Percentiles rank a stretch among this genome's conserved stretches.
phyloP scores from a whole-genome alignment of 2,888 invertebrate genomes.

The Teleogryllus oceanicus region DNA sequence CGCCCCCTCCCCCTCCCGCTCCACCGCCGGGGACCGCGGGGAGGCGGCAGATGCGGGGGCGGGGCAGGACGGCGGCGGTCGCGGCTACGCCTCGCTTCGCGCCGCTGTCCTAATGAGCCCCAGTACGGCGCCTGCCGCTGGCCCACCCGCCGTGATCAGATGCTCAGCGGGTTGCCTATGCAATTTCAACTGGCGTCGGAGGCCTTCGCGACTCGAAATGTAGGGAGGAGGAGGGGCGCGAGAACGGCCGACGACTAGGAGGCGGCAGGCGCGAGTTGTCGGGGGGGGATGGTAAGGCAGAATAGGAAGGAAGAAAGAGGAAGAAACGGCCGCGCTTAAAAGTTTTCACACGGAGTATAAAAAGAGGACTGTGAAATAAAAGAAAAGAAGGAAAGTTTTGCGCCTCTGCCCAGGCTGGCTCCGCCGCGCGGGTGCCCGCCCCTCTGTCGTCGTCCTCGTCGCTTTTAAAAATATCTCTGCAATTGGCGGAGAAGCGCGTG shows the following conservation, averaged over 20 bases:
- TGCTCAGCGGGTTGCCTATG: slow-evolving; percentile 18
- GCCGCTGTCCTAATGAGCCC: neutral
- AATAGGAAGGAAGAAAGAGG: neutral
- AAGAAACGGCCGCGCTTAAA: neutral
- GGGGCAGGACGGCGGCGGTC: neutral
- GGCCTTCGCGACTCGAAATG: neutral
- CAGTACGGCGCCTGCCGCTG: neutral
- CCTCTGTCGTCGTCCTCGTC: neutral
- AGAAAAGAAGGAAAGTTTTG: neutral
- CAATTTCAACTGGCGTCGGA: neutral
- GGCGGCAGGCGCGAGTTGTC: neutral
- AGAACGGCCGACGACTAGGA: neutral
- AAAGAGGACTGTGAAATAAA: neutral
- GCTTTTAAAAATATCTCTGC: slow-evolving; percentile 6
- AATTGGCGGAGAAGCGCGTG: neutral
- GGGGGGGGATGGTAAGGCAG: neutral
- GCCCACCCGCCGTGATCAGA: slow-evolving; percentile 1
- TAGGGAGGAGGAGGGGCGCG: neutral
- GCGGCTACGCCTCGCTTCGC: neutral
- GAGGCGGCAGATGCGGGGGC: no score
- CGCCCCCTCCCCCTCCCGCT: neutral
- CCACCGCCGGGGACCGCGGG: no score
- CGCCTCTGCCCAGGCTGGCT: neutral
- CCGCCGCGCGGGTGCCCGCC: neutral
- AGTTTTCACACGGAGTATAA: slow-evolving; percentile 2